Percentiles rank a stretch among this genome's conserved stretches.
Evolutionary conservation across 1,140 invertebrate species (phyloP).

Genomic region (Diprion similis): DNA sequence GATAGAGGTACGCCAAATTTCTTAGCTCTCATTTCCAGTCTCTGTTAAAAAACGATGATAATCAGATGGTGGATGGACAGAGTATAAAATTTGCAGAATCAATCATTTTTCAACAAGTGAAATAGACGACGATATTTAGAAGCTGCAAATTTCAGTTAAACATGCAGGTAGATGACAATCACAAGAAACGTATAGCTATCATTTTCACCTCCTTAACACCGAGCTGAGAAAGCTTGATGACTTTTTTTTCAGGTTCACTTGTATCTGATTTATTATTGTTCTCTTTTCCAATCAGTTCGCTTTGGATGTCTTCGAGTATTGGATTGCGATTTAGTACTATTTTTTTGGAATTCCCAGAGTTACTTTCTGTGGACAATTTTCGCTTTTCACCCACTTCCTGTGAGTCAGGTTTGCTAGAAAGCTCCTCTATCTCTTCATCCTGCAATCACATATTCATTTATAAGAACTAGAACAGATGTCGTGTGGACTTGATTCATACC

Average conservation of each 20-base stretch:
- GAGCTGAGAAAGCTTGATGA: conserved; percentile 69
- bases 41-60: conserved; percentile 47
- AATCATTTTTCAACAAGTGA: background rate
- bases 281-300: conserved; percentile 39
- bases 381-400: conserved; percentile 47
- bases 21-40: conserved; percentile 79
- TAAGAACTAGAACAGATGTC: background rate
- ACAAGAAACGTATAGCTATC: background rate
- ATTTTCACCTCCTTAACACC: conserved; percentile 68
- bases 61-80: background rate
- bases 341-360: conserved; percentile 60
- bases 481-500: too few species aligned
- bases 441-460: conserved; percentile 25
- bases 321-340: conserved; percentile 73
- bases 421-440: conserved; percentile 59
- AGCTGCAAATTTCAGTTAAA: conserved; percentile 4
- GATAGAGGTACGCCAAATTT: conserved; percentile 75
- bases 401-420: conserved; percentile 51
- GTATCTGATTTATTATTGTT: conserved; percentile 28
- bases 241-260: conserved; percentile 55
- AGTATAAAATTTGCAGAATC: conserved; percentile 1
- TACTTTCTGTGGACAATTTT: conserved; percentile 50
- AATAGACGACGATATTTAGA: background rate
- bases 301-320: conserved; percentile 59
- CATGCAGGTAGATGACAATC: conserved; percentile 13